Evolutionary conservation across 2,888 invertebrate genomes (phyloP).

Genomic region (Heterodera filipjevi): DNA sequence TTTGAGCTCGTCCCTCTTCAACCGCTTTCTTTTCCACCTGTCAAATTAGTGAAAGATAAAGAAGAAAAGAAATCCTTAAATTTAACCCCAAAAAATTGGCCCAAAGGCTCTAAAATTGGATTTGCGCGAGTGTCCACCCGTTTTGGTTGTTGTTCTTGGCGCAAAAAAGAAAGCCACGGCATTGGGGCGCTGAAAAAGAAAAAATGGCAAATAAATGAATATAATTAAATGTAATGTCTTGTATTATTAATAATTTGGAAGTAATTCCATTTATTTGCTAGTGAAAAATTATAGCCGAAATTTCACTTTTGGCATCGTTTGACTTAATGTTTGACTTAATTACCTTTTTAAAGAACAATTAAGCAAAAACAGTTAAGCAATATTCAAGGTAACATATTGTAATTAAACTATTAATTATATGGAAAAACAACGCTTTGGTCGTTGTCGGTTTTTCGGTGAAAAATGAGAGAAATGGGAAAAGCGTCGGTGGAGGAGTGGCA

Average conservation of each 20-base stretch:
- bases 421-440: background rate
- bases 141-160: conserved; percentile 22
- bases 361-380: no score
- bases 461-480: conserved; percentile 18
- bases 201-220: background rate
- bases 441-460: conserved; percentile 12
- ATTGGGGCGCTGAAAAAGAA: conserved; percentile 5
- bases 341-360: no score
- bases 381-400: no score
- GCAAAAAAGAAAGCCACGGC: conserved; percentile 11
- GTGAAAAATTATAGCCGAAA: no score
- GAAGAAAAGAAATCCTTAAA: background rate
- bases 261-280: no score
- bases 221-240: no score
- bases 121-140: background rate
- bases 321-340: no score
- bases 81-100: conserved; percentile 28
- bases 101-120: conserved; percentile 4
- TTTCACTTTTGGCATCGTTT: no score
- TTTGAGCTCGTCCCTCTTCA: conserved; percentile 32
- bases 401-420: background rate
- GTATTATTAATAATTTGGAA: no score
- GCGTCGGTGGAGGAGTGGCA: background rate
- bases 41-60: background rate
- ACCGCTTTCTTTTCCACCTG: conserved; percentile 31